A percentile compares a stretch with the other conserved stretches of the same genome.
These are phyloP conservation scores for Dermatemys mawii DNA, from an alignment of 2,113 vertebrate species.

Conservation along the genomic window DNA sequence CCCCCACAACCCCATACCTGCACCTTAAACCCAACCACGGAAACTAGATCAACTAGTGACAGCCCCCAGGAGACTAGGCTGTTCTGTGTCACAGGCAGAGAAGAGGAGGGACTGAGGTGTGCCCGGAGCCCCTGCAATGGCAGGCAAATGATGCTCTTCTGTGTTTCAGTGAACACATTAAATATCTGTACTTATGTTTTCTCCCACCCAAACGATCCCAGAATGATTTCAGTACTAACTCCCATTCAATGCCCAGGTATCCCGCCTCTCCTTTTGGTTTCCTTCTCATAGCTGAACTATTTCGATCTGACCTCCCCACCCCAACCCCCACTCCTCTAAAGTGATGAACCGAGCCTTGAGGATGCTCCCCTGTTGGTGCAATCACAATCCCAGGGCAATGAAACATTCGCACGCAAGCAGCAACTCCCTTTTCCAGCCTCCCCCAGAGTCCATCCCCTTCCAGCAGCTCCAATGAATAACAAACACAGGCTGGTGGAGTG, in stretches of 20 bases:
- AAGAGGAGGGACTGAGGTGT: background rate
- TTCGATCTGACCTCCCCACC: background rate
- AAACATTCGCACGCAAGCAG: background rate
- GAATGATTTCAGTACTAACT: background rate
- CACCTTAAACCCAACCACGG: background rate
- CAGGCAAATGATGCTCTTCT: no score
- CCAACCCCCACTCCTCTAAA: background rate
- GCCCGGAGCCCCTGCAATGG: no score
- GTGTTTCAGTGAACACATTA: no score
- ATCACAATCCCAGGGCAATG: background rate
- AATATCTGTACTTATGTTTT: background rate
- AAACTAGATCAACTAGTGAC: background rate
- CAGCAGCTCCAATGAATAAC: background rate
- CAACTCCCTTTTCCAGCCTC: background rate
- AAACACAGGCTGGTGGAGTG: background rate
- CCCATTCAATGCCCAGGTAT: background rate
- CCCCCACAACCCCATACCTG: no score
- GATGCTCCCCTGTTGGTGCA: background rate
- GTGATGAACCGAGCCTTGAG: background rate
- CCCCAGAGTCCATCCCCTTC: background rate
- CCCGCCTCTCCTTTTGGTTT: background rate
- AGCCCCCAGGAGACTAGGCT: background rate
- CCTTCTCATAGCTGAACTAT: background rate
- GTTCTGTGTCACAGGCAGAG: background rate
- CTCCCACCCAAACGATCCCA: background rate